A percentile compares a stretch with the other conserved stretches of the same genome.
Evolutionary conservation across 2,113 vertebrate genomes (phyloP).

Genomic region (Pterocles burchelli): DNA sequence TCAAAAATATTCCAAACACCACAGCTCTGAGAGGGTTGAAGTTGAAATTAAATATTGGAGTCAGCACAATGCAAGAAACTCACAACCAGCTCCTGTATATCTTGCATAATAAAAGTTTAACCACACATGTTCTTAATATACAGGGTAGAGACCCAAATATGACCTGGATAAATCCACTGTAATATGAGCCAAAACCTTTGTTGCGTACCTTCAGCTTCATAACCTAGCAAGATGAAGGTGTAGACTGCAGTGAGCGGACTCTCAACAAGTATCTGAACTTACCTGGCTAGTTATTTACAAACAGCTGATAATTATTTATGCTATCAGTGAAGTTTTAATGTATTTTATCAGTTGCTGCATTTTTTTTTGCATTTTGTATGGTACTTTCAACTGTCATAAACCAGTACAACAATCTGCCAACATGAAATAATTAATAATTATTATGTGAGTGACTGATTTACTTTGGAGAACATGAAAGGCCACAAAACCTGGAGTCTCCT

Average conservation of each 20-base stretch:
- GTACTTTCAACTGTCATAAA: slow-evolving; percentile 75
- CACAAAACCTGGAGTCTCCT: slow-evolving; percentile 75
- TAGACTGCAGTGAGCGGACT: background rate
- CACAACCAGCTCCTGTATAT: slow-evolving; percentile 44
- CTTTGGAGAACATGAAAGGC: slow-evolving; percentile 76
- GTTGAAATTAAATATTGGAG: slow-evolving; percentile 58
- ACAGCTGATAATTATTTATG: slow-evolving; percentile 56
- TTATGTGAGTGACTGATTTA: slow-evolving; percentile 79
- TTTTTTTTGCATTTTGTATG: slow-evolving; percentile 55
- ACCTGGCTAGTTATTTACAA: slow-evolving; percentile 21
- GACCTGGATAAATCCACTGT: slow-evolving; percentile 44
- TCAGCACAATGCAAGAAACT: slow-evolving; percentile 63
- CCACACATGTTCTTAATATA: slow-evolving; percentile 70
- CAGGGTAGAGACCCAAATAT: slow-evolving; percentile 40
- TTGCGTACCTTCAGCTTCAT: background rate
- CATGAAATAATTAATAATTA: slow-evolving; percentile 80
- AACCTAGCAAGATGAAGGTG: background rate
- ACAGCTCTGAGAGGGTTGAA: slow-evolving; percentile 10
- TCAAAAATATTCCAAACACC: slow-evolving; percentile 61
- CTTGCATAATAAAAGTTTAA: slow-evolving; percentile 66
- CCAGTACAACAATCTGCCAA: slow-evolving; percentile 65
- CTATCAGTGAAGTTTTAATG: slow-evolving; percentile 34
- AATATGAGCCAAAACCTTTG: slow-evolving; percentile 25
- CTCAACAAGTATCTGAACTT: background rate
- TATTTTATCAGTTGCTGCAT: slow-evolving; percentile 60